These are phyloP conservation scores for Campoletis raptor DNA, from an alignment of 2,888 invertebrate genomes.

Conservation along the genomic window DNA sequence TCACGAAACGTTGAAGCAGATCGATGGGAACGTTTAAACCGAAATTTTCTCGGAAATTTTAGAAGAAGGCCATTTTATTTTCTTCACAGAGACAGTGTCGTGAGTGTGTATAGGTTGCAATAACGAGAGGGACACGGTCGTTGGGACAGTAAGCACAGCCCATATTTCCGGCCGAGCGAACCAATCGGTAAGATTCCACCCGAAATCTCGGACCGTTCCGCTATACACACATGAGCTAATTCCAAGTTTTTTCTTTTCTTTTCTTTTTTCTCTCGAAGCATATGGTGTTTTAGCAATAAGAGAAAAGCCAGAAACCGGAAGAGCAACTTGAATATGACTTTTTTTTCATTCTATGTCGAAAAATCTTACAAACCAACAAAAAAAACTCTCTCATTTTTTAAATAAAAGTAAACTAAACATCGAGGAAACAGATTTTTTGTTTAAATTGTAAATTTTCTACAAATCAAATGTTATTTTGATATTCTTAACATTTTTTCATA, in stretches of 20 bases:
- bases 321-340: background rate
- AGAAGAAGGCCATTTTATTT: background rate
- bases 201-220: background rate
- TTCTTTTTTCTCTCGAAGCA: constrained; percentile 13
- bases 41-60: background rate
- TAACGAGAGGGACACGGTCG: constrained; percentile 57
- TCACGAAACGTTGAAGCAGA: background rate
- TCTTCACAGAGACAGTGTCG: background rate
- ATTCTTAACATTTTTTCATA: background rate
- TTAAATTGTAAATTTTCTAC: too few species aligned
- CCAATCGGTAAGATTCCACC: constrained; percentile 12
- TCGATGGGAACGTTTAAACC: background rate
- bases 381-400: too few species aligned
- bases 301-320: constrained; percentile 6
- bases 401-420: too few species aligned
- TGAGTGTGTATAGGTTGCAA: constrained; percentile 19
- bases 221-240: constrained; percentile 42
- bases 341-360: background rate
- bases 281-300: constrained; percentile 50
- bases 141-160: constrained; percentile 49
- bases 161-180: constrained; percentile 55
- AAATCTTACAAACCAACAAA: background rate
- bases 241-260: constrained; percentile 6
- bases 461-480: background rate
- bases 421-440: too few species aligned